These are phyloP conservation scores for Premnoplex brunnescens DNA, from an alignment of 2,797 vertebrate species.

Conservation along the genomic window DNA sequence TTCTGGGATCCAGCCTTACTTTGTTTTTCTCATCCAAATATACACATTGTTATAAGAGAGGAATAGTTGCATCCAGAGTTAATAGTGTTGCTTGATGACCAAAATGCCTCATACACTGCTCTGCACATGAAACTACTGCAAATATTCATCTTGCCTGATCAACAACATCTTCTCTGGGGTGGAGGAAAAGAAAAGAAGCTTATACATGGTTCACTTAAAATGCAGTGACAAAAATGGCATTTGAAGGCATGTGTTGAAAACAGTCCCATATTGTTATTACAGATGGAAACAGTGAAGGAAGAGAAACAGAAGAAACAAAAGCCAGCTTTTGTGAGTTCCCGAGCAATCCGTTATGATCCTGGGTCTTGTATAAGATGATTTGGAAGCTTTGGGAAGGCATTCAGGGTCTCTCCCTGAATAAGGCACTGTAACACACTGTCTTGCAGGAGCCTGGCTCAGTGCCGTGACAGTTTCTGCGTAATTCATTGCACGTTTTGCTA, in stretches of 20 bases:
- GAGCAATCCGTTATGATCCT: conserved; percentile 68
- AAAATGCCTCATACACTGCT: conserved; percentile 2
- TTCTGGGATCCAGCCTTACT: conserved; percentile 71
- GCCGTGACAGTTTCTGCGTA: not conserved
- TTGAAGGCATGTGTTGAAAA: conserved; percentile 39
- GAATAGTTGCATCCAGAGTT: conserved; percentile 18
- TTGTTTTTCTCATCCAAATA: conserved; percentile 68
- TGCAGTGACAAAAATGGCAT: conserved; percentile 41
- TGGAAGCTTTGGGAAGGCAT: conserved; percentile 64
- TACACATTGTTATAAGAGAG: conserved; percentile 66
- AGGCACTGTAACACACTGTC: conserved; percentile 45
- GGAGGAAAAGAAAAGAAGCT: conserved; percentile 22
- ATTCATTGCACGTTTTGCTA: conserved; percentile 56
- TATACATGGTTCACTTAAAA: conserved; percentile 47
- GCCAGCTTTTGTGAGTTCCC: conserved; percentile 76
- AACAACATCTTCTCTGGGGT: conserved; percentile 28
- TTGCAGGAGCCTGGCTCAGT: conserved; percentile 52
- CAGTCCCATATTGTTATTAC: conserved; percentile 55
- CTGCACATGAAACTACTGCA: conserved; percentile 4
- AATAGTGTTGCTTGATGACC: conserved; percentile 7
- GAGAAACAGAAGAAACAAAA: conserved; percentile 72
- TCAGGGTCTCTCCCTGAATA: conserved; percentile 52
- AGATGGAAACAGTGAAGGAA: conserved; percentile 53
- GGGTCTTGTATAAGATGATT: conserved; percentile 62
- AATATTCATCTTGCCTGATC: not conserved